phyloP scores from a whole-genome alignment of 1,140 invertebrate species.

The Macrosteles quadrilineatus region DNA sequence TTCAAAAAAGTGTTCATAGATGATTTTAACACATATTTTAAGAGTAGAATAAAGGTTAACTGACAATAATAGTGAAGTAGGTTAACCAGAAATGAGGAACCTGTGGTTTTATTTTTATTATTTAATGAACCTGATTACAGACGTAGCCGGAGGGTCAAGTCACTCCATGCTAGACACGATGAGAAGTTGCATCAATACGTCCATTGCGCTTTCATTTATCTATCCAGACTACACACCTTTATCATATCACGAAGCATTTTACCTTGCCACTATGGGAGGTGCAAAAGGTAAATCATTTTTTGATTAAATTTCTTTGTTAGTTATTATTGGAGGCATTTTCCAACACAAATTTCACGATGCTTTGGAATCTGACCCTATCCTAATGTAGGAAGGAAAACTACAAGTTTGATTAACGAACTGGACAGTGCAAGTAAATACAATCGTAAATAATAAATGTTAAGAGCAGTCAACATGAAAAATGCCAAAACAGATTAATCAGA shows the following conservation, averaged over 20 bases:
- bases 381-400: constrained; percentile 78
- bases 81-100: too few relatives aligned
- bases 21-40: too few relatives aligned
- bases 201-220: constrained; percentile 56
- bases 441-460: too few relatives aligned
- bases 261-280: constrained; percentile 83
- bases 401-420: constrained; percentile 67
- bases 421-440: too few relatives aligned
- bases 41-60: too few relatives aligned
- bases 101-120: too few relatives aligned
- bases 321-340: constrained; percentile 28
- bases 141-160: constrained; percentile 79
- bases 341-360: constrained; percentile 22
- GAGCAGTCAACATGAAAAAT: too few relatives aligned
- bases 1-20: too few relatives aligned
- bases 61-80: too few relatives aligned
- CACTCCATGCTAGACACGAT: constrained; percentile 77
- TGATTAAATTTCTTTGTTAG: constrained; percentile 28
- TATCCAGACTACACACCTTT: constrained; percentile 58
- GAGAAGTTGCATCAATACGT: constrained; percentile 69
- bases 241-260: constrained; percentile 75
- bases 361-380: constrained; percentile 30
- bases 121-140: too few relatives aligned
- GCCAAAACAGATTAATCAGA: too few relatives aligned
- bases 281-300: constrained; percentile 65